Conservation (phyloP, 1,140 invertebrate genomes). For the Battus philenor region DNA sequence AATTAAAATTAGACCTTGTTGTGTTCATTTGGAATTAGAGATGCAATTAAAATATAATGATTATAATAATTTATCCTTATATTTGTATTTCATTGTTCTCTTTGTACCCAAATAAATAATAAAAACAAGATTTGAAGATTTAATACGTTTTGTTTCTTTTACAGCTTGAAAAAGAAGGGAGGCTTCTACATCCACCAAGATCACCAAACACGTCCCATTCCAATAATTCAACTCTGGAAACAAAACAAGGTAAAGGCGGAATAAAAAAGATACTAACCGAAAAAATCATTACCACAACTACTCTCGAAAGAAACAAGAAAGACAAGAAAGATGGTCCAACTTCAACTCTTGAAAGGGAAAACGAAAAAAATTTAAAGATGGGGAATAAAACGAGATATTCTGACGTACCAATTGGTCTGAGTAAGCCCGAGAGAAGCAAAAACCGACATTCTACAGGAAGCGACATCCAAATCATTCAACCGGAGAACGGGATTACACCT, state of each 20-base stretch:
- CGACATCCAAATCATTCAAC: conserved; percentile 66
- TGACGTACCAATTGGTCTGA: conserved; percentile 36
- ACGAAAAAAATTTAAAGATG: conserved; percentile 72
- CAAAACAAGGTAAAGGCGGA: conserved; percentile 57
- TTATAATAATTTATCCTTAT: conserved; percentile 1
- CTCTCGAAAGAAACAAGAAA: conserved; percentile 72
- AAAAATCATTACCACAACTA: conserved; percentile 65
- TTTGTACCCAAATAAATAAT: too few species aligned
- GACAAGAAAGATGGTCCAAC: conserved; percentile 72
- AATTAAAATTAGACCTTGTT: too few species aligned
- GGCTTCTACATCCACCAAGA: conserved; percentile 56
- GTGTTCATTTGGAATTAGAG: too few species aligned
- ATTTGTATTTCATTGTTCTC: conserved; percentile 18
- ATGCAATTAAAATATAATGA: too few species aligned
- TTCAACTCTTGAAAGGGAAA: conserved; percentile 71
- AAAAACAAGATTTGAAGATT: too few species aligned
- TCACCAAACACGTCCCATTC: conserved; percentile 68
- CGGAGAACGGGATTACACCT: conserved; percentile 63
- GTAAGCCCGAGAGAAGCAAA: conserved; percentile 64
- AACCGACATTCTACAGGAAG: conserved; percentile 54
- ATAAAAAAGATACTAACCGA: conserved; percentile 73
- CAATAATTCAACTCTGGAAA: conserved; percentile 71
- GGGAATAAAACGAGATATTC: conserved; percentile 54
- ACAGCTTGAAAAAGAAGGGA: conserved; percentile 71
- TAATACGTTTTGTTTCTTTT: conserved; percentile 40